phyloP scores from a whole-genome alignment of 2,113 vertebrate species.

The Ptyas mucosa region DNA sequence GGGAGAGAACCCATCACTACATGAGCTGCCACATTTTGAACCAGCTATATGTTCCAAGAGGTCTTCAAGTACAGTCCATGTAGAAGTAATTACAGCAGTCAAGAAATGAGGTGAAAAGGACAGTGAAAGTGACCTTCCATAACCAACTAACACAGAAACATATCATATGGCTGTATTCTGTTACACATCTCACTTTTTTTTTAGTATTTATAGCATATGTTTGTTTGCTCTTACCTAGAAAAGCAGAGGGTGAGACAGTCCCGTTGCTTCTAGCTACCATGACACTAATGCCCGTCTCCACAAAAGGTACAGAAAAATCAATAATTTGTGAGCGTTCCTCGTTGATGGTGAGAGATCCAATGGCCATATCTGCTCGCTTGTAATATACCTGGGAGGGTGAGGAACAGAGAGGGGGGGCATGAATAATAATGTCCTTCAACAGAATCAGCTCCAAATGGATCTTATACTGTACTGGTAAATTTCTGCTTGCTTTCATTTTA shows the following conservation, averaged over 20 bases:
- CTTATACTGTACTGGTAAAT: background rate
- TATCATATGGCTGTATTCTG: background rate
- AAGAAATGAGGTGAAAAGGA: background rate
- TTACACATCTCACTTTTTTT: background rate
- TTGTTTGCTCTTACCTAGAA: conserved; percentile 80
- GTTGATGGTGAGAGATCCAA: conserved; percentile 96
- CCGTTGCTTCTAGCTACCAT: conserved; percentile 97
- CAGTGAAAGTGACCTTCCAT: background rate
- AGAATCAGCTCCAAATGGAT: background rate
- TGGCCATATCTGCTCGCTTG: conserved; percentile 95
- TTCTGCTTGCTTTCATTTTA: background rate
- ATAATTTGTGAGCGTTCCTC: conserved; percentile 96
- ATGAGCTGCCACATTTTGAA: background rate
- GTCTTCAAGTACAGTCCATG: background rate
- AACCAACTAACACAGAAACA: background rate
- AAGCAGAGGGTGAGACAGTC: conserved; percentile 93
- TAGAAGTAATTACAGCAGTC: background rate
- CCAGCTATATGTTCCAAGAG: background rate
- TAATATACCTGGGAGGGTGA: conserved; percentile 84
- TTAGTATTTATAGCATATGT: background rate
- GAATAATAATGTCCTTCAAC: background rate
- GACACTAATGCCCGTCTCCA: conserved; percentile 97
- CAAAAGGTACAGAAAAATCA: conserved; percentile 96
- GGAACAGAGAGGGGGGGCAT: background rate
- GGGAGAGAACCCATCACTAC: background rate